Evolutionary conservation across 2,113 vertebrate species (phyloP), one percentile per base, ranked within the genome.

Genomic region (Hyla sarda): DNA sequence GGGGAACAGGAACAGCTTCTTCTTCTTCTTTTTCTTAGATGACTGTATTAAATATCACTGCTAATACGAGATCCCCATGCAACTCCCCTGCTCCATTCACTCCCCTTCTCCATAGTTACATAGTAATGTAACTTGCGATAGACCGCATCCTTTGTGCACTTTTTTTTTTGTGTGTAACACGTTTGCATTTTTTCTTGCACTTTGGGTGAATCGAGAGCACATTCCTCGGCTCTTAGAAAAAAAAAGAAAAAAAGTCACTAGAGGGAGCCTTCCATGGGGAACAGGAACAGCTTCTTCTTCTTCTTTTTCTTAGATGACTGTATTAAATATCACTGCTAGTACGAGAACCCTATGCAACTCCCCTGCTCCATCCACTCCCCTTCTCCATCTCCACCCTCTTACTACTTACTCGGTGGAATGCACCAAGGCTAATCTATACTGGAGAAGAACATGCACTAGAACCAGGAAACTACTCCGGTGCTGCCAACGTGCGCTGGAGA

Each of bases 401-500:
- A 69, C 74, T 77, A 54, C 60, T 77, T 79, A 41, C 56, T 52
- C 14, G 19, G 50, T 71, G 84, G 84, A 54, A 47, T 54, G 60
- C 67, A 85, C 84, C 84, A 85, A 79, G 21, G 19, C 12, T 28
- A 2, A 52, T 2, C 30, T 48, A 17, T 19, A 28, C 5, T 41
- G 25, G 75, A 65, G 73, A 65, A 28, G 58, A 5, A 19, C 37
- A 23, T 14, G 10, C 13, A 52, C 62, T 2, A 17, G 37, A 32
- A 82, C 4, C 30, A 21, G 37, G 21, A 25, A 32, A 32, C 21
- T 12, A 11, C 77, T 60, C 32, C 5, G 13, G 23, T 0, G 74
- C 25, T 19, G n/a, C 47, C 10, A 19, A 30, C 28, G 11, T 3
- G 4, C n/a, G 0, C 2, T 1, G 3, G n/a, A 1, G 16, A 19